phyloP scores from a whole-genome alignment of 2,888 invertebrate species.

The Cheilosia vernalis region DNA sequence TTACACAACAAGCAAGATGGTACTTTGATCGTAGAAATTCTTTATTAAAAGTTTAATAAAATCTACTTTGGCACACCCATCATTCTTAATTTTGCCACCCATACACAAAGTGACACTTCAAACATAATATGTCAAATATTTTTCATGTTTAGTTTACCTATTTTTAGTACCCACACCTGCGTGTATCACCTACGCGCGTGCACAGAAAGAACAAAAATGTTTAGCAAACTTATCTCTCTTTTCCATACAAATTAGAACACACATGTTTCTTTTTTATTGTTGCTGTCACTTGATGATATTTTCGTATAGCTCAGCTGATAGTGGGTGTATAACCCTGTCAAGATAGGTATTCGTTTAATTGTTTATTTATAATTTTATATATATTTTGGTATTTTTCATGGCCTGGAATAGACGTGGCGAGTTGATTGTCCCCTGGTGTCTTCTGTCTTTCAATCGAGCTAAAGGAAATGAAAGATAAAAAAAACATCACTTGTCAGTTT shows the following conservation, averaged over 20 bases:
- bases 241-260: background rate
- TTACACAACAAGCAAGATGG: too few species aligned
- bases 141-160: background rate
- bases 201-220: background rate
- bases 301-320: conserved; percentile 13
- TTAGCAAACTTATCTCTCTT: background rate
- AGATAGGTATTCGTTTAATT: background rate
- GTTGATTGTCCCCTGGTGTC: conserved; percentile 33
- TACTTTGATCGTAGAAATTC: too few species aligned
- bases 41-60: too few species aligned
- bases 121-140: background rate
- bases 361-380: background rate
- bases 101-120: background rate
- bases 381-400: background rate
- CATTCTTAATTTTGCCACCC: background rate
- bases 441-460: background rate
- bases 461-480: background rate
- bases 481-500: conserved; percentile 26
- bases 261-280: background rate
- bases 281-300: conserved; percentile 4
- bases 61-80: too few species aligned
- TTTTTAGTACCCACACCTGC: conserved; percentile 8
- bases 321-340: conserved; percentile 3
- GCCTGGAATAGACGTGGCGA: conserved; percentile 26
- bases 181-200: background rate